Evolutionary conservation across 2,888 invertebrate genomes (phyloP).

Genomic region (Leucophora obtusa): DNA sequence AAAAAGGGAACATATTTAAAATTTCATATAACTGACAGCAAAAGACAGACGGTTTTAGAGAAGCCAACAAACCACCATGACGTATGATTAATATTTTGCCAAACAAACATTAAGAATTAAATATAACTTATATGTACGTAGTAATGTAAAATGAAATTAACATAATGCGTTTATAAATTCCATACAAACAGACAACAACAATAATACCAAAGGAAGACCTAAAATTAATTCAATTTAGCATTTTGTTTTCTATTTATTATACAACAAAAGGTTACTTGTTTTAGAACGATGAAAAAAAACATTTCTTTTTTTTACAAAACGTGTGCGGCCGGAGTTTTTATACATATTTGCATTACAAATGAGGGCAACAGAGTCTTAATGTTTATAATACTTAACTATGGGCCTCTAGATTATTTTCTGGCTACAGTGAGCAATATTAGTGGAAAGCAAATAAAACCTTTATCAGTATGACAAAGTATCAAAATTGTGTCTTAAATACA

Average conservation of each 20-base stretch:
- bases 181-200: background rate
- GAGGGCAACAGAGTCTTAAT: conserved; percentile 27
- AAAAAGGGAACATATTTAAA: no score
- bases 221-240: background rate
- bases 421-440: no score
- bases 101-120: background rate
- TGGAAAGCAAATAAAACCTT: no score
- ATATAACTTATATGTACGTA: background rate
- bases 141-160: background rate
- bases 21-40: no score
- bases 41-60: no score
- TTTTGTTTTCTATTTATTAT: background rate
- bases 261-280: background rate
- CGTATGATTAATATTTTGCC: background rate
- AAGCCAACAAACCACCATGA: background rate
- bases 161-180: background rate
- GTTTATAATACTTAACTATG: no score
- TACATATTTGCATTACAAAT: conserved; percentile 52
- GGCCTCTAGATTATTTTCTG: no score
- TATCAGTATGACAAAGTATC: no score
- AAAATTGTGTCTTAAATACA: no score
- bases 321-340: conserved; percentile 1
- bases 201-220: background rate
- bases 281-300: background rate
- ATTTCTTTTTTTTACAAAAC: background rate